Evolutionary conservation across 2,113 vertebrate species (phyloP).

Genomic region (Crotalus helleri): DNA sequence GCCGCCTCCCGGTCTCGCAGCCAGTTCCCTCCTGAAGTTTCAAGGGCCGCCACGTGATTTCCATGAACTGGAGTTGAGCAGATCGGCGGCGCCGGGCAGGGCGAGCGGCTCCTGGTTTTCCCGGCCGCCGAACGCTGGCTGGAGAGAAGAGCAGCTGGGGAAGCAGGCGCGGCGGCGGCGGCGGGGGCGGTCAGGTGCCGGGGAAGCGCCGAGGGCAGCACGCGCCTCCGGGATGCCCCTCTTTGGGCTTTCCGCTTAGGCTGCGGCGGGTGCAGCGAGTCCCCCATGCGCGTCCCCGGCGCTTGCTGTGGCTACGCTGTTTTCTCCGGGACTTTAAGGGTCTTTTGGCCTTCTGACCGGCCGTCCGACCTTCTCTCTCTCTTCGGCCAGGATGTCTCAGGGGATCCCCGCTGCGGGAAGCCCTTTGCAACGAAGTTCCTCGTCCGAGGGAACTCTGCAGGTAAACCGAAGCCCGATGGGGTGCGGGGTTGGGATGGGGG

Average conservation of each 20-base stretch:
- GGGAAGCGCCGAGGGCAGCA: constrained; percentile 26
- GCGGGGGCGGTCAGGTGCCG: constrained; percentile 34
- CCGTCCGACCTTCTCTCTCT: not conserved
- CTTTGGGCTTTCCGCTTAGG: constrained; percentile 22
- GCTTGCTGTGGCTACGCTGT: not conserved
- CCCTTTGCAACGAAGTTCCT: constrained; percentile 49
- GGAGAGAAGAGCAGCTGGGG: not conserved
- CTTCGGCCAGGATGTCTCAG: constrained; percentile 63
- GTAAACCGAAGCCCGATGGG: not conserved
- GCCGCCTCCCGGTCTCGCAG: not conserved
- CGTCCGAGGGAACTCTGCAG: constrained; percentile 57
- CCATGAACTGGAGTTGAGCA: constrained; percentile 42
- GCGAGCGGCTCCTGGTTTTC: not conserved
- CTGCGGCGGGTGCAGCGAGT: constrained; percentile 9
- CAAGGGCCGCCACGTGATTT: constrained; percentile 64
- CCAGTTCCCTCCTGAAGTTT: constrained; percentile 30
- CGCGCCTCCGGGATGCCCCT: constrained; percentile 25
- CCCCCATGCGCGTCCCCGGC: not conserved
- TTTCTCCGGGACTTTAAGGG: not conserved
- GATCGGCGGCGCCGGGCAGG: not conserved
- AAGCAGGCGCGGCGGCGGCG: not conserved
- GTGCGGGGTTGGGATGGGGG: not conserved
- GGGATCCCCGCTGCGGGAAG: constrained; percentile 46
- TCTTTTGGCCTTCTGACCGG: not conserved
- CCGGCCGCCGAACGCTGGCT: not conserved